phyloP scores from a whole-genome alignment of 2,888 invertebrate species.

The Phengaris alcon region DNA sequence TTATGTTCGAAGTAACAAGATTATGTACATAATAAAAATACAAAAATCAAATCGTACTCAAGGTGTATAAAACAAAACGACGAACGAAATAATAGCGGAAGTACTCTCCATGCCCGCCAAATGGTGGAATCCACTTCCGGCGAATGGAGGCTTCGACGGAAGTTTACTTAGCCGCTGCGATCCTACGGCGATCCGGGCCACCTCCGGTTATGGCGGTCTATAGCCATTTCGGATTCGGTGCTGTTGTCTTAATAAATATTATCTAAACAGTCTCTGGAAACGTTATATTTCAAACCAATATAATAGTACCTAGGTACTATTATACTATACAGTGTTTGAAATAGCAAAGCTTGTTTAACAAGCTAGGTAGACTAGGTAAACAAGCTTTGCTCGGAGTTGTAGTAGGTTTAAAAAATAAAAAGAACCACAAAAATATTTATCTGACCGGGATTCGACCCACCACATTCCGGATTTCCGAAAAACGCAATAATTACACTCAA shows the following conservation, averaged over 20 bases:
- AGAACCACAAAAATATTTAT: too few species aligned
- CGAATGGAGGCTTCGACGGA: constrained; percentile 57
- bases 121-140: constrained; percentile 65
- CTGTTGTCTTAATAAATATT: constrained; percentile 22
- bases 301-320: background rate
- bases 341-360: too few species aligned
- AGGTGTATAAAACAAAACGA: constrained; percentile 37
- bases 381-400: too few species aligned
- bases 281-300: background rate
- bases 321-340: too few species aligned
- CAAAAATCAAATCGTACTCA: constrained; percentile 32
- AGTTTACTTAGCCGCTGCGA: constrained; percentile 63
- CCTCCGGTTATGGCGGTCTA: constrained; percentile 46
- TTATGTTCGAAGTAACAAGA: constrained; percentile 11
- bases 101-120: constrained; percentile 56
- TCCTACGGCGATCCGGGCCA: constrained; percentile 48
- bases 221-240: constrained; percentile 25
- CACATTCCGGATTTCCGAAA: too few species aligned
- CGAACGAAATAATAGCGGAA: constrained; percentile 62
- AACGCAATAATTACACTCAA: too few species aligned
- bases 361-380: too few species aligned
- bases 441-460: too few species aligned
- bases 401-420: too few species aligned
- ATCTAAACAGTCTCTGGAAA: constrained; percentile 1
- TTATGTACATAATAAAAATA: constrained; percentile 19